Evolutionary conservation across 2,888 invertebrate genomes (phyloP), one percentile per base, ranked within the genome.

Genomic region (Aphidius colemani): DNA sequence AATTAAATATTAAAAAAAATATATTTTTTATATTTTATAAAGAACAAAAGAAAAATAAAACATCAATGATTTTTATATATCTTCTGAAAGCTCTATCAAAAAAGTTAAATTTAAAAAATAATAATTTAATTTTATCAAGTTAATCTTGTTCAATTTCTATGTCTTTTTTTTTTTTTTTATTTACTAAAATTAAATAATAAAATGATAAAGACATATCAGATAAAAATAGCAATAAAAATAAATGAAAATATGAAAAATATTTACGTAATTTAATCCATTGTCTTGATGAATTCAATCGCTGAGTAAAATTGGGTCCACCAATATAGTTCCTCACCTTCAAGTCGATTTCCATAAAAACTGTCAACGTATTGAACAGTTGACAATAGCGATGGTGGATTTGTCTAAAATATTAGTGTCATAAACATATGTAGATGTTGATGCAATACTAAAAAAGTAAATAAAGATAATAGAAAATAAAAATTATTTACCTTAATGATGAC

Each of bases 291-390:
- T 84, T 97, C 96, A 61, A 98, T 94, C 56, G 96, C 96, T 0
- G 97, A 92, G 78, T 94, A 93, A 85, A 98, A 98, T 84, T 98
- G 96, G 61, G 96, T 97, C 98, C 98, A 98, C 92, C 96, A 97
- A 84, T 98, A 99, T 75, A 93, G 91, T 76, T 96, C 94, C 83
- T 96, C 96, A 58, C 97, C 97, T 68, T 87, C 86, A 65, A 97
- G 86, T 68, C 90, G 88, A 70, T 89, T 87, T 63, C 91, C 93
- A 78, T 94, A 95, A 82, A 96, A 95, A 73, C 94, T 95, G 82
- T 92, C 93, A 70, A 99, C 95, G 83, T 96, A 96, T 84, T 98
- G 96, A 71, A 98, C 90, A 41, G 96, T 98, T 9, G 98, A 98
- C 65, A 98, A 87, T 66, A 98, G 86, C 64, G 94, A 93, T 48